Conservation (phyloP, 2,797 vertebrate species). For the Gymnodraco acuticeps region DNA sequence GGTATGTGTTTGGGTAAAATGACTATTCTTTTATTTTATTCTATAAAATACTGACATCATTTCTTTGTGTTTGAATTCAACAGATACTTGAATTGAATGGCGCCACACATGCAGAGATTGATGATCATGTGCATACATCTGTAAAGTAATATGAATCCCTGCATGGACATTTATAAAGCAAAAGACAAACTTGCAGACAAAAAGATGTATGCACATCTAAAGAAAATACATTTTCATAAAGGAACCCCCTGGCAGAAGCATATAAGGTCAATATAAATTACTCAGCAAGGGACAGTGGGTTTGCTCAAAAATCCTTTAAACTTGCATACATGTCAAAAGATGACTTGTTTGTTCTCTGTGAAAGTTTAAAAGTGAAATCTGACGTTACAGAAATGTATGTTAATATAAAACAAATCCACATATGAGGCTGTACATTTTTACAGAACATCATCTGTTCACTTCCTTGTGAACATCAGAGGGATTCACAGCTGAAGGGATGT, state of each 20-base stretch:
- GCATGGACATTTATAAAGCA: not conserved
- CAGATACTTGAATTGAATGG: too few species aligned
- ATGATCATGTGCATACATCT: not conserved
- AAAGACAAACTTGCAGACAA: not conserved
- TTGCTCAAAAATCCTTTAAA: not conserved
- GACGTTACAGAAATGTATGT: not conserved
- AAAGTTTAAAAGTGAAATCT: not conserved
- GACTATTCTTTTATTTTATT: too few species aligned
- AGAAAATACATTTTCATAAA: not conserved
- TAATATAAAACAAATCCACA: not conserved
- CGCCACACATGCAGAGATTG: too few species aligned
- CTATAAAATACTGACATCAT: too few species aligned
- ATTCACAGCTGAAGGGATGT: constrained; percentile 15
- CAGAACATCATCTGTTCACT: not conserved
- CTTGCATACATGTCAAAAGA: not conserved
- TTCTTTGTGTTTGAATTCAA: too few species aligned
- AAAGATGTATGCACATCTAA: not conserved
- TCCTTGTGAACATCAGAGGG: not conserved
- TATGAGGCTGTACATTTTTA: not conserved
- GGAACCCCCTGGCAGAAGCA: not conserved
- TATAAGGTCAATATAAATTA: not conserved
- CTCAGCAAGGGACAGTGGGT: too few species aligned
- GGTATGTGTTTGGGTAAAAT: too few species aligned
- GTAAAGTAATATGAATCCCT: not conserved
- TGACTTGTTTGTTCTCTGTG: not conserved